Percentiles rank a stretch among this genome's conserved stretches.
phyloP scores from a whole-genome alignment of 2,113 vertebrate genomes.

The Opisthocomus hoazin region DNA sequence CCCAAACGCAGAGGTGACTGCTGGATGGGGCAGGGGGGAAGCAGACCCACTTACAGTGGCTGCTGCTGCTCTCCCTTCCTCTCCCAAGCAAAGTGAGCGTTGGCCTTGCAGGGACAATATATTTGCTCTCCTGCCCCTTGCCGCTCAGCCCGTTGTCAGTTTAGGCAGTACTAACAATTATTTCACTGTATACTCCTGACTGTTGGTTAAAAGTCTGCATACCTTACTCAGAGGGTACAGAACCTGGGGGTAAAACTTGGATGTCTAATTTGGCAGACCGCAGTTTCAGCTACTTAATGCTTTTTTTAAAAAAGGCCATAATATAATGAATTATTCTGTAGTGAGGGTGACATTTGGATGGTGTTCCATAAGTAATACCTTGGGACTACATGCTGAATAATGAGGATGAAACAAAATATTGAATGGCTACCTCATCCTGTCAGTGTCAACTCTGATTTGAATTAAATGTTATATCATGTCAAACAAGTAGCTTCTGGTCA shows the following conservation, averaged over 20 bases:
- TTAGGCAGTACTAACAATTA: background rate
- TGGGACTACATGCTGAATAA: background rate
- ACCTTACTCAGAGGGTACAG: background rate
- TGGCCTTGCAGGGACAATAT: background rate
- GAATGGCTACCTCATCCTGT: background rate
- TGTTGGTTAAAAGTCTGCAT: background rate
- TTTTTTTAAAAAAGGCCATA: background rate
- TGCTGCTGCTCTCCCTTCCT: background rate
- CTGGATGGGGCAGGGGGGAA: background rate
- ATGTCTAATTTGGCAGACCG: background rate
- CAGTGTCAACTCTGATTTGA: conserved; percentile 22
- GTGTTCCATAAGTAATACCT: background rate
- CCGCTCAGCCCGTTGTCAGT: background rate
- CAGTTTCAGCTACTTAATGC: background rate
- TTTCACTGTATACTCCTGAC: background rate
- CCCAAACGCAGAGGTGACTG: background rate
- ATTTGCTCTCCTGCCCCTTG: background rate
- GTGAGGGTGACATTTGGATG: conserved; percentile 2
- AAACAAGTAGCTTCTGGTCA: background rate
- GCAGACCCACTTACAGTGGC: background rate
- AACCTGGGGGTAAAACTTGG: background rate
- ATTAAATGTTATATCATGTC: background rate
- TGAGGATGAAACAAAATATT: conserved; percentile 15
- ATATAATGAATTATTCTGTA: background rate
- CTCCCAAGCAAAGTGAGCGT: background rate